phyloP scores from a whole-genome alignment of 1,140 invertebrate species.

The Papilio xuthus region DNA sequence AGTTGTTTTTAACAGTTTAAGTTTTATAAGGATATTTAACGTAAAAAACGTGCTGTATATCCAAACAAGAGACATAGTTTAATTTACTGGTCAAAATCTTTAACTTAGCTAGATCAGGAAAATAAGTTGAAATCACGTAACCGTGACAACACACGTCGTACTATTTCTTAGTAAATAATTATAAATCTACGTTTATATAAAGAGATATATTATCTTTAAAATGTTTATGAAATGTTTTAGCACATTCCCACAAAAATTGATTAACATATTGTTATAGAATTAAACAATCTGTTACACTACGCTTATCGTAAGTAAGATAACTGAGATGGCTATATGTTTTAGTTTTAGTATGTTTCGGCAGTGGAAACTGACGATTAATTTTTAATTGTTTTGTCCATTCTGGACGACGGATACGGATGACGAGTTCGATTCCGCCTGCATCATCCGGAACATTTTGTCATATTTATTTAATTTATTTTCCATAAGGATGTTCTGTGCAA shows the following conservation, averaged over 20 bases:
- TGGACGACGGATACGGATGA: not conserved
- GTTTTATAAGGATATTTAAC: not conserved
- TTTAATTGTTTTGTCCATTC: not conserved
- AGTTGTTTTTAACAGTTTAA: not conserved
- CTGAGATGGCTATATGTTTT: not conserved
- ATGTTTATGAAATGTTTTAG: no score
- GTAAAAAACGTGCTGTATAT: not conserved
- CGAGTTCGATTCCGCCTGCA: not conserved
- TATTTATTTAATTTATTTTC: not conserved
- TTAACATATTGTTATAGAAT: not conserved
- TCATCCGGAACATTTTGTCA: not conserved
- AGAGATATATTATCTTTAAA: not conserved
- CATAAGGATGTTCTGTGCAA: not conserved
- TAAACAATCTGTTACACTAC: not conserved
- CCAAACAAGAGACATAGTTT: not conserved
- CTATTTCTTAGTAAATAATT: not conserved
- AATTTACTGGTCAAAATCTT: not conserved
- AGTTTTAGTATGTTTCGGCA: not conserved
- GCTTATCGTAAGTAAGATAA: not conserved
- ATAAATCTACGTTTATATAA: not conserved
- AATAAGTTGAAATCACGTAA: slow-evolving; percentile 16
- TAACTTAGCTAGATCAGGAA: slow-evolving; percentile 3
- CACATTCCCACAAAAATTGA: not conserved
- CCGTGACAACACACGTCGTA: not conserved
- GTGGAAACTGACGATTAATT: not conserved